Base-by-base conservation (phyloP, 1,140 invertebrate species). In the Drosophila rhopaloa region DNA sequence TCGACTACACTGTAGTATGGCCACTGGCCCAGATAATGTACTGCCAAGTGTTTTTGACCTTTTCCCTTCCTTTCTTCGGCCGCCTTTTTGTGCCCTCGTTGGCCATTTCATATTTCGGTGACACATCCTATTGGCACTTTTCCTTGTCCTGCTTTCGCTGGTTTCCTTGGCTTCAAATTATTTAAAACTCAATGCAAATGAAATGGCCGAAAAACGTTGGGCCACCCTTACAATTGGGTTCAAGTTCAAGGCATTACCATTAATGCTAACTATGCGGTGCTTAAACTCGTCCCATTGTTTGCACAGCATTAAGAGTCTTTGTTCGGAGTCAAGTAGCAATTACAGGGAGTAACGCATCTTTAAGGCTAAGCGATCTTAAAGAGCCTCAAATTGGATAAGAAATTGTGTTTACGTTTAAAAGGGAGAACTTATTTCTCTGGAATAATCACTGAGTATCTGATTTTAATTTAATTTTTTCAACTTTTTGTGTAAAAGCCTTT, bases 1-100 rank as follows among this genome's bases (percentile, higher is more conserved):
- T 32, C 29, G 6, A 32, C 29, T 32, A 32, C 8, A 32, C 29
- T 2, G 8, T 32, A 35, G 51, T 55, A 71, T 76, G 81, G 71
- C 66, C 83, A 89, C 16, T 84, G 84, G 84, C 84, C 85, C 84
- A 88, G 76, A 89, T 88, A 88, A 88, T 88, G 85, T 88, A 89
- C 84, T 88, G 84, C 81, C 84, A 89, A 88, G 85, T 88, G 84
- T 88, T 84, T 88, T 66, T 89, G 84, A 88, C 84, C 84, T 88
- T 88, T 83, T 81, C 47, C 61, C 53, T 37, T 9, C 41, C 47
- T 38, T 29, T 35, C 13, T 58, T 53, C 48, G 19, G n/a, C 48
- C 8, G 44, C 11, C 29, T 14, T 16, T 50, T 47, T 13, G 8
- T 14, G 50, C 56, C 51, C 44, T 66, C 44, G 50, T 46, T 67